A percentile compares a stretch with the other conserved stretches of the same genome.
phyloP scores from a whole-genome alignment of 2,888 invertebrate species.

The Lasioglossum figueresi region DNA sequence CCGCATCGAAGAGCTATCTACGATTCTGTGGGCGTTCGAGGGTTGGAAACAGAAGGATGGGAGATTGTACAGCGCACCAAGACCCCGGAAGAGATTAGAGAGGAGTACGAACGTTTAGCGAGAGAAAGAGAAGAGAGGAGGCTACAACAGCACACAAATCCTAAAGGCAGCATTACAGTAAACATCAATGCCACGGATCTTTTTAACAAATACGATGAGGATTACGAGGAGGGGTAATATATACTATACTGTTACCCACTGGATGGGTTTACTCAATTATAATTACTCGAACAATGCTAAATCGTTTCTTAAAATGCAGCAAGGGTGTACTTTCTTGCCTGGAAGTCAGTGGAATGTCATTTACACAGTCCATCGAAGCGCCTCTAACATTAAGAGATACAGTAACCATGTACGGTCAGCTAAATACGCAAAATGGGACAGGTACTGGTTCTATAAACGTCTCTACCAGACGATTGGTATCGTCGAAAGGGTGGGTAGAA shows the following conservation, averaged over 20 bases:
- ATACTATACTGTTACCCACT: not conserved
- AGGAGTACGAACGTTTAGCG: conserved; percentile 96
- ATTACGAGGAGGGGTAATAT: conserved; percentile 86
- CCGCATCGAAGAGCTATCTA: conserved; percentile 97
- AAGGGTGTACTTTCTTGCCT: conserved; percentile 88
- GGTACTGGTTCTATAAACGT: conserved; percentile 92
- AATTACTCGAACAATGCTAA: not conserved
- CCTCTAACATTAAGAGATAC: conserved; percentile 95
- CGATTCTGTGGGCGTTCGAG: conserved; percentile 91
- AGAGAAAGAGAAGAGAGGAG: conserved; percentile 94
- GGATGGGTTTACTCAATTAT: conserved; percentile 54
- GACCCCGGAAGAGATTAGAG: conserved; percentile 97
- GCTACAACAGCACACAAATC: conserved; percentile 96
- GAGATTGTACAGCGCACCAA: conserved; percentile 95
- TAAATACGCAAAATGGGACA: conserved; percentile 94
- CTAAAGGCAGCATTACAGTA: conserved; percentile 93
- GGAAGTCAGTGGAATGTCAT: conserved; percentile 96
- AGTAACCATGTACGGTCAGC: conserved; percentile 91
- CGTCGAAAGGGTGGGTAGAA: conserved; percentile 95
- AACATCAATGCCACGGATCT: conserved; percentile 97
- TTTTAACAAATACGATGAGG: conserved; percentile 92
- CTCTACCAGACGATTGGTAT: conserved; percentile 90
- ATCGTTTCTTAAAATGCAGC: conserved; percentile 70
- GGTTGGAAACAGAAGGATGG: conserved; percentile 97
- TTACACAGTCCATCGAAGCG: conserved; percentile 96